Conservation (phyloP, 2,888 invertebrate genomes). For the Argyra leucocephala region DNA sequence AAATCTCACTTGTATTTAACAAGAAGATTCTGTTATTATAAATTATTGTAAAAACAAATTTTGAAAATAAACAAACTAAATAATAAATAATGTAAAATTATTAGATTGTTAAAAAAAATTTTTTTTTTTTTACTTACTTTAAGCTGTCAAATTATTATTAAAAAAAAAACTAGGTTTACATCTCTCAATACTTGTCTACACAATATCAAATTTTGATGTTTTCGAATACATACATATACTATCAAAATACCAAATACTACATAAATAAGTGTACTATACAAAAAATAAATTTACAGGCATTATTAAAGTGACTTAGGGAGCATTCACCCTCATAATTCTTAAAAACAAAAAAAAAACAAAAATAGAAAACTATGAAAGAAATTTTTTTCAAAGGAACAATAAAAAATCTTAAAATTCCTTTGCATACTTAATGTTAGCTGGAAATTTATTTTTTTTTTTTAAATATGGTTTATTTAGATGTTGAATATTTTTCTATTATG, state of each 20-base stretch:
- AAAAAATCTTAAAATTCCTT: background rate
- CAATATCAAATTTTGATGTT: background rate
- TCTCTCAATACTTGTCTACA: no score
- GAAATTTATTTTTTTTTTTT: background rate
- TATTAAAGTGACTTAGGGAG: constrained; percentile 7
- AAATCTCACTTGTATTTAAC: no score
- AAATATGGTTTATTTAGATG: background rate
- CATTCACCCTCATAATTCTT: constrained; percentile 11
- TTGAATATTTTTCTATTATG: background rate
- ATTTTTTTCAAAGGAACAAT: background rate
- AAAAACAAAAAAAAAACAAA: no score
- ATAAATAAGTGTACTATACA: background rate
- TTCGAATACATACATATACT: background rate
- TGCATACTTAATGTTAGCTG: background rate
- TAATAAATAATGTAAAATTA: no score
- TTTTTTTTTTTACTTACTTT: no score
- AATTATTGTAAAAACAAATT: no score
- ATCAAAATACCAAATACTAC: background rate
- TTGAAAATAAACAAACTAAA: no score
- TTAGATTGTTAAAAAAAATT: no score
- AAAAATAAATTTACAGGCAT: background rate
- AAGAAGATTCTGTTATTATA: no score
- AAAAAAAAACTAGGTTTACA: no score
- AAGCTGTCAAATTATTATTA: no score
- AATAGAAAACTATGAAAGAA: no score